phyloP scores from a whole-genome alignment of 92 coral and sea anemone genomes.

The Phymanthus crucifer region DNA sequence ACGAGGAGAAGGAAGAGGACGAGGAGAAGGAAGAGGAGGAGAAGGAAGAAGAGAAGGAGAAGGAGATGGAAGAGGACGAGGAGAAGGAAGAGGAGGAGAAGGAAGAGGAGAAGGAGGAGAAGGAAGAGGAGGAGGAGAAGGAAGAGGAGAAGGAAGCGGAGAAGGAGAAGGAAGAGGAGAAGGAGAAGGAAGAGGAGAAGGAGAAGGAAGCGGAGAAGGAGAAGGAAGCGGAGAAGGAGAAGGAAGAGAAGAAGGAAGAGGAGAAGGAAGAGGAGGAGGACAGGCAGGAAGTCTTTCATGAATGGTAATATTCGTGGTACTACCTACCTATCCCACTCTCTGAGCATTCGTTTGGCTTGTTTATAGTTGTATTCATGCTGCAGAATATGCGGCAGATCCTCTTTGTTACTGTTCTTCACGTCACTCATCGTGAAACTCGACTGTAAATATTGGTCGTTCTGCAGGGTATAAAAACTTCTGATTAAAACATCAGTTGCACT shows the following conservation, averaged over 20 bases:
- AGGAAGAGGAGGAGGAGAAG: too few species aligned
- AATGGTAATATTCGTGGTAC: too few species aligned
- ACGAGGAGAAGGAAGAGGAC: too few species aligned
- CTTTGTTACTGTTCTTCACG: conserved; percentile 64
- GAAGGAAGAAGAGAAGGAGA: too few species aligned
- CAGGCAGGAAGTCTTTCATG: too few species aligned
- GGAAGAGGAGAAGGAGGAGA: too few species aligned
- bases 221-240: not conserved
- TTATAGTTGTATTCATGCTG: conserved; percentile 60
- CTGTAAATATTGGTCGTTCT: conserved; percentile 71
- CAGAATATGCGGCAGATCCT: conserved; percentile 67
- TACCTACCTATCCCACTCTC: conserved; percentile 70
- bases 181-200: not conserved
- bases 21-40: too few species aligned
- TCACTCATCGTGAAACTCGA: conserved; percentile 72
- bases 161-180: not conserved
- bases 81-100: too few species aligned
- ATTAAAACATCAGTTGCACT: too few species aligned
- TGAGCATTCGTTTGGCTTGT: conserved; percentile 63
- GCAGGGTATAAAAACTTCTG: not conserved
- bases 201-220: not conserved
- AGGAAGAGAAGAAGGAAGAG: not conserved
- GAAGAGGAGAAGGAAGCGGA: not conserved
- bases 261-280: too few species aligned
- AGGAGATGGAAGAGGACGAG: too few species aligned